Percentiles rank a stretch among this genome's conserved stretches.
Evolutionary conservation across 2,888 invertebrate genomes (phyloP).

Genomic region (Sminthurinus aureus): DNA sequence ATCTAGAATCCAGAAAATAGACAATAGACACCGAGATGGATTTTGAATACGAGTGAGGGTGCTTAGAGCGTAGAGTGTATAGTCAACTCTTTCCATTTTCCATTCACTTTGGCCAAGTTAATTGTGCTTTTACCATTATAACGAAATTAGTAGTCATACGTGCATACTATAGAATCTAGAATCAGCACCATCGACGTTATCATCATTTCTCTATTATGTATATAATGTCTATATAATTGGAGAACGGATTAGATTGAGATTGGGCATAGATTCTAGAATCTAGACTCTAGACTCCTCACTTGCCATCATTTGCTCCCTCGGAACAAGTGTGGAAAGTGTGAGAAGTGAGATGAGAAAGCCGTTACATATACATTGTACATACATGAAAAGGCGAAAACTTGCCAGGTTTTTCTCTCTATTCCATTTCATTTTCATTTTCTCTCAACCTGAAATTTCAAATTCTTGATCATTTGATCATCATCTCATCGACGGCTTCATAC

Average conservation of each 20-base stretch:
- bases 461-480: not conserved
- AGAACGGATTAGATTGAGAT: constrained; percentile 29
- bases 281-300: too few species aligned
- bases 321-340: not conserved
- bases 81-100: not conserved
- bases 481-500: not conserved
- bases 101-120: constrained; percentile 31
- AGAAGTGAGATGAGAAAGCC: too few species aligned
- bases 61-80: not conserved
- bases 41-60: too few species aligned
- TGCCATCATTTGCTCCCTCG: not conserved
- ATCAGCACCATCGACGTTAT: not conserved
- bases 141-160: constrained; percentile 15
- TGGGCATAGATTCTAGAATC: constrained; percentile 9
- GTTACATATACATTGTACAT: too few species aligned
- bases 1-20: too few species aligned
- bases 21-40: not conserved
- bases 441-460: not conserved
- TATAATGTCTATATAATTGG: constrained; percentile 31
- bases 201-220: constrained; percentile 32
- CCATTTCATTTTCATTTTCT: not conserved
- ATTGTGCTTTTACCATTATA: constrained; percentile 28
- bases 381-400: not conserved
- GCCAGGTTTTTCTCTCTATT: constrained; percentile 21
- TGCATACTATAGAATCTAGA: too few species aligned